Conservation (phyloP, 2,797 vertebrate species). For the Micromesistius poutassou region DNA sequence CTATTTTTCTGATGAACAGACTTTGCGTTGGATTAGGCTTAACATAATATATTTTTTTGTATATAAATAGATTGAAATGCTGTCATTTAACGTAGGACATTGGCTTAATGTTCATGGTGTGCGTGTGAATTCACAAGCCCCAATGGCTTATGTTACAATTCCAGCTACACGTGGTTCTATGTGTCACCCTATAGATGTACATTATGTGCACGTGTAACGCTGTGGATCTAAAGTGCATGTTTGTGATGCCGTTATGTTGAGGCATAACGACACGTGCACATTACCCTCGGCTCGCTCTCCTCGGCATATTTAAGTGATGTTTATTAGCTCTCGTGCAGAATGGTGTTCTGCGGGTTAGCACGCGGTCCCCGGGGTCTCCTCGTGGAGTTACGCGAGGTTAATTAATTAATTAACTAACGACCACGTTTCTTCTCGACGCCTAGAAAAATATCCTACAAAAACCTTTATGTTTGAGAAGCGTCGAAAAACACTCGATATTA, state of each 20-base stretch:
- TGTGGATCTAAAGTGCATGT: neutral
- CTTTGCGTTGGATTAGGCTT: too few species aligned
- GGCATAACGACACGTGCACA: slow-evolving; percentile 8
- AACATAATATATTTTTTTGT: too few species aligned
- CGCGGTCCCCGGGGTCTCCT: neutral
- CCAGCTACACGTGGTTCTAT: neutral
- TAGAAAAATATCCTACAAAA: too few species aligned
- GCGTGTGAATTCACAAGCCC: too few species aligned
- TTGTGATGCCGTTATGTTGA: neutral
- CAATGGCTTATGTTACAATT: neutral
- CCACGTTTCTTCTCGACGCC: too few species aligned
- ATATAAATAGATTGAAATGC: too few species aligned
- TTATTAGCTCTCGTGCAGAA: slow-evolving; percentile 4
- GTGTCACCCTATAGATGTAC: neutral
- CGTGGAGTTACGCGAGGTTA: too few species aligned
- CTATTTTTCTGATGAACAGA: neutral
- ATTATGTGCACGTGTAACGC: neutral
- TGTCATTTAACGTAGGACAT: too few species aligned
- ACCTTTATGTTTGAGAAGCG: too few species aligned
- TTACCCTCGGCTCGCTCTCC: slow-evolving; percentile 24
- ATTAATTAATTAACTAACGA: neutral
- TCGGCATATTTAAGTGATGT: neutral
- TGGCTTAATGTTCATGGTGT: too few species aligned
- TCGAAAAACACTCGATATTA: too few species aligned
- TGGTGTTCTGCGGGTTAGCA: neutral